phyloP scores from a whole-genome alignment of 92 coral and sea anemone genomes.

The Isaurus tuberculatus region DNA sequence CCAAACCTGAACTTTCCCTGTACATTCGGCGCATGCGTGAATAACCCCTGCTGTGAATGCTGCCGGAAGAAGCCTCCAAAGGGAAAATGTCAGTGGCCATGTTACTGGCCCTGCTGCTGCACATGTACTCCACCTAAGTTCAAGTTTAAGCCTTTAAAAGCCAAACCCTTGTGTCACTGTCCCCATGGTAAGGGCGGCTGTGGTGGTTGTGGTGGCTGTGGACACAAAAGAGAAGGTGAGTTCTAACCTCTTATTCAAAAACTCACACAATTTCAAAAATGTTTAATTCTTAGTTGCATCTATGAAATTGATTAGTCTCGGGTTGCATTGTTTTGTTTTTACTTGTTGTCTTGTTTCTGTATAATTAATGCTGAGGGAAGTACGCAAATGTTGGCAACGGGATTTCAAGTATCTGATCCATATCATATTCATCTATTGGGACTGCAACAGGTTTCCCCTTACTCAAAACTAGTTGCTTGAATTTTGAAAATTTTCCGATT shows the following conservation, averaged over 20 bases:
- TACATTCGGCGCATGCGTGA: slow-evolving; percentile 91
- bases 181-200: slow-evolving; percentile 57
- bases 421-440: too few relatives aligned
- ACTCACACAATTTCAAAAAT: background rate
- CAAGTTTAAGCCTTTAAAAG: slow-evolving; percentile 75
- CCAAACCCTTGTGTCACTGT: slow-evolving; percentile 88
- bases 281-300: background rate
- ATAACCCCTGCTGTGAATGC: slow-evolving; percentile 90
- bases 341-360: too few relatives aligned
- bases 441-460: too few relatives aligned
- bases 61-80: slow-evolving; percentile 84
- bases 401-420: too few relatives aligned
- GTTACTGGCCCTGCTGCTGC: slow-evolving; percentile 94
- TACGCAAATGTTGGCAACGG: too few relatives aligned
- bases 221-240: slow-evolving; percentile 59
- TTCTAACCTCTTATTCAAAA: background rate
- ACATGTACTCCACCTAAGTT: slow-evolving; percentile 84
- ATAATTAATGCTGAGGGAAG: too few relatives aligned
- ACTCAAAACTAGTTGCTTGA: too few relatives aligned
- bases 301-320: background rate
- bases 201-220: background rate
- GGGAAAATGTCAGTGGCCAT: slow-evolving; percentile 92
- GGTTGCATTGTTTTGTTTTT: too few relatives aligned
- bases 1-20: slow-evolving; percentile 87
- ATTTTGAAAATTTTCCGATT: too few relatives aligned